Evolutionary conservation across 2,797 vertebrate genomes (phyloP), one percentile per base, ranked within the genome.

Genomic region (Lithobates pipiens): DNA sequence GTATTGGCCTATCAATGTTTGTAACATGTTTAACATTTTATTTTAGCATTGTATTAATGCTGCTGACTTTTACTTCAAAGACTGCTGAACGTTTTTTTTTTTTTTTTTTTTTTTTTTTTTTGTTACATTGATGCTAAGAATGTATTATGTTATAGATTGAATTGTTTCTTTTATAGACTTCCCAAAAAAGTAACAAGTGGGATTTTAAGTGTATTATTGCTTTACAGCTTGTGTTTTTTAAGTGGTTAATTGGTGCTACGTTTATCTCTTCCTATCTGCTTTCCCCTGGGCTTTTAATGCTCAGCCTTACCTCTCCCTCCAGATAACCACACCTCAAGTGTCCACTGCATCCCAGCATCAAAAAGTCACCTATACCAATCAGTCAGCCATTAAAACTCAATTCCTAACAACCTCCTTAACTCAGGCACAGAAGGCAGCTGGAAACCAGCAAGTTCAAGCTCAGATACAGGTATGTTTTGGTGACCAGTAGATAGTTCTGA

Each of bases 331-430:
- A 9, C 96, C 95, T 89, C 97, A 96, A 90, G 94, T 97, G 3
- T 94, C 95, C 0, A 92, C 95, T 54, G 95, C 96, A 89, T 90
- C 94, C 0, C 92, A 95, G 73, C 92, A 96, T 46, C 92, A 92
- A 89, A 97, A 97, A 88, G 94, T 97, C 68, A 92, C 96, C 42
- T 89, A 96, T 0, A 54, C 95, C 73, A 89, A 95, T 39, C 96
- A 95, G 86, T 92, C 93, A 0, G 94, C 94, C 67, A 94, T 97
- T 83, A 97, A 97, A 90, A 94, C 96, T 69, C 97, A 97, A 91
- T 97, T 95, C 88, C 95, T 96, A 34, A 92, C 95, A 42, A 93
- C 96, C 0, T 93, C 96, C 29, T 93, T 96, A 65, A 44, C 95
- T 46, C 96, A 94, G 91, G 79, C 95, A 7, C 96, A 95, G 90